Evolutionary conservation across 2,888 invertebrate species (phyloP).

Genomic region (Lasioglossum calceatum): DNA sequence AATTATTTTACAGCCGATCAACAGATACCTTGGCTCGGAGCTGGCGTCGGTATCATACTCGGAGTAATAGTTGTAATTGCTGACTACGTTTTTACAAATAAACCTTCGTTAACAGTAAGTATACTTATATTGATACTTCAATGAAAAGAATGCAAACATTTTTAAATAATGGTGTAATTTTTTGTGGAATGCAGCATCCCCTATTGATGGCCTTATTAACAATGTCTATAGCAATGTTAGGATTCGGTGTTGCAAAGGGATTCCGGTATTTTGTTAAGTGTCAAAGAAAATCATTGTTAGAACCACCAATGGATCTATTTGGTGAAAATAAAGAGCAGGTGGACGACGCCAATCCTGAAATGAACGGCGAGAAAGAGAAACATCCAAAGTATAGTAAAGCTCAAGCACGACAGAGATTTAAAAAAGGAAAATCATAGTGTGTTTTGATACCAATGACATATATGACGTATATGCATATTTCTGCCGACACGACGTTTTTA

Average conservation of each 20-base stretch:
- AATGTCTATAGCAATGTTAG: conserved; percentile 88
- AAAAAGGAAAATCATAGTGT: conserved; percentile 89
- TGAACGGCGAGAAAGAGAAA: conserved; percentile 76
- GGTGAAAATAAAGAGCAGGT: conserved; percentile 78
- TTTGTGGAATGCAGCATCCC: conserved; percentile 87
- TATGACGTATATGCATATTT: conserved; percentile 9
- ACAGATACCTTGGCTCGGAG: conserved; percentile 91
- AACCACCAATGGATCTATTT: conserved; percentile 85
- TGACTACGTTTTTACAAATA: conserved; percentile 88
- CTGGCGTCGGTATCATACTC: conserved; percentile 89
- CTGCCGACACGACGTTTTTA: conserved; percentile 37
- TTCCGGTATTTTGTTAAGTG: conserved; percentile 86
- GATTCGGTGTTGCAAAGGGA: conserved; percentile 88
- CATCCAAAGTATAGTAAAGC: conserved; percentile 89
- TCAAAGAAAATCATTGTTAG: conserved; percentile 85
- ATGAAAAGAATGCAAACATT: background rate
- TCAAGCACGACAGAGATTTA: conserved; percentile 90
- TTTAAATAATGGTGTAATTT: conserved; percentile 33
- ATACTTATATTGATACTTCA: conserved; percentile 33
- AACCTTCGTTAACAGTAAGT: conserved; percentile 88
- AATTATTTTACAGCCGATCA: conserved; percentile 86
- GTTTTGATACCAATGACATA: conserved; percentile 33
- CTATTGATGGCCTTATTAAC: conserved; percentile 90
- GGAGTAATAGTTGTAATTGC: conserved; percentile 89
- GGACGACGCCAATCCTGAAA: conserved; percentile 69